Base-by-base conservation (phyloP, 2,888 invertebrate genomes). In the Temnothorax unifasciatus region DNA sequence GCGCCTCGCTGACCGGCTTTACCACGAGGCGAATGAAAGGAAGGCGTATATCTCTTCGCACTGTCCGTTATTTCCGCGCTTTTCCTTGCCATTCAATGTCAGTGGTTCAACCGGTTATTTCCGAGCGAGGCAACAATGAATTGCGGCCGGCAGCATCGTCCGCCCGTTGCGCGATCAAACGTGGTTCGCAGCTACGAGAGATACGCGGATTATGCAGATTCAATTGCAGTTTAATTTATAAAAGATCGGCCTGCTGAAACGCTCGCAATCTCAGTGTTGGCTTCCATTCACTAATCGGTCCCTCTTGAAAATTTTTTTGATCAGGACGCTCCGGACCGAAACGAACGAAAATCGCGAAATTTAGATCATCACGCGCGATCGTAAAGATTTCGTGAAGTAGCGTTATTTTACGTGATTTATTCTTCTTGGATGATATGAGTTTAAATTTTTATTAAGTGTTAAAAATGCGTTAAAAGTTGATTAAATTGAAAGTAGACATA, bases 51-150 rank as follows among this genome's bases (percentile, higher is more conserved):
- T 25, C 75, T 75, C 29, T 21, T 44, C 47, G n/a, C 71, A 18
- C 21, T 57, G 15, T 76, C 25, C 57, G 57, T 59, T 57, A 69
- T 69, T 79, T 59, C 57, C 57, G 21, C 13, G 21, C 21, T 73
- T 76, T 63, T 69, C 57, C 25, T 44, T 54, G 57, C 38, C 54
- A 77, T 79, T 85, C 82, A 77, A 83, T 86, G 47, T 69, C 69
- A 69, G 63, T 64, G 81, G 83, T 83, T 82, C 64, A 85, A 75
- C 25, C 82, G 75, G 41, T 73, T 66, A 63, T 71, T 71, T 57
- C 73, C 63, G 73, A 59, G 52, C 82, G 73, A 76, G 82, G 75
- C 47, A 73, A 75, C 29, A 73, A 74, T 85, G 83, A 85, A 88
- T 84, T 77, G 76, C 57, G 79, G 18, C 3, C 3, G 29, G 18